Conservation (phyloP, 2,797 vertebrate species). For the Coregonus ussuriensis region DNA sequence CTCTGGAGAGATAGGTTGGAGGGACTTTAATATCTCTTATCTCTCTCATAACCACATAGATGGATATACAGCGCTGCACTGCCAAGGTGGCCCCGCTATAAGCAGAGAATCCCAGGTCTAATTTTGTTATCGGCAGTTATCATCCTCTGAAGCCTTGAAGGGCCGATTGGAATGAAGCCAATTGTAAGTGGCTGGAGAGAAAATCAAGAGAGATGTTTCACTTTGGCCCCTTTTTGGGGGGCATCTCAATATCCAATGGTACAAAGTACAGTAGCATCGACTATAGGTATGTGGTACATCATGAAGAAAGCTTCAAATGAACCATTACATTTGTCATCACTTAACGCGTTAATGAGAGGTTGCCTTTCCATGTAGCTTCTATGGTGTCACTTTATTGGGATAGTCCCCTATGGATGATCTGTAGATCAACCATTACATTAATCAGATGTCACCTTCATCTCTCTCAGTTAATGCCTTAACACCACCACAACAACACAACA, state of each 20-base stretch:
- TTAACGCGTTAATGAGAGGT: not conserved
- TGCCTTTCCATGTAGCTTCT: not conserved
- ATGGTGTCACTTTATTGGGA: not conserved
- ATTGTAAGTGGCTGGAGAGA: slow-evolving; percentile 66
- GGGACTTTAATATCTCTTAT: slow-evolving; percentile 37
- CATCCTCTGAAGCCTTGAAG: slow-evolving; percentile 64
- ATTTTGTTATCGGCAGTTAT: slow-evolving; percentile 70
- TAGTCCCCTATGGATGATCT: not conserved
- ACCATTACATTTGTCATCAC: not conserved
- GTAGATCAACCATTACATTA: not conserved
- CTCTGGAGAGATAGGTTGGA: slow-evolving; percentile 59
- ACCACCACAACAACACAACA: slow-evolving; percentile 38
- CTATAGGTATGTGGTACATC: not conserved
- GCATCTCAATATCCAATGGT: slow-evolving; percentile 54
- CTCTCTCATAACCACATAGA: slow-evolving; percentile 63
- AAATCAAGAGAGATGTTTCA: slow-evolving; percentile 70
- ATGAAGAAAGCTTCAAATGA: not conserved
- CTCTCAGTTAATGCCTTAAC: slow-evolving; percentile 47
- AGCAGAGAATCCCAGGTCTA: slow-evolving; percentile 51
- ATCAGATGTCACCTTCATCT: not conserved
- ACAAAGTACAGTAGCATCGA: not conserved
- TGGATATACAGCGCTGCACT: slow-evolving; percentile 24
- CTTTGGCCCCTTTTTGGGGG: slow-evolving; percentile 54
- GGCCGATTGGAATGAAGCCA: slow-evolving; percentile 69
- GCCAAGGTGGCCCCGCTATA: not conserved